Evolutionary conservation across 2,888 invertebrate genomes (phyloP), one percentile per base, ranked within the genome.

Genomic region (Apoda limacodes): DNA sequence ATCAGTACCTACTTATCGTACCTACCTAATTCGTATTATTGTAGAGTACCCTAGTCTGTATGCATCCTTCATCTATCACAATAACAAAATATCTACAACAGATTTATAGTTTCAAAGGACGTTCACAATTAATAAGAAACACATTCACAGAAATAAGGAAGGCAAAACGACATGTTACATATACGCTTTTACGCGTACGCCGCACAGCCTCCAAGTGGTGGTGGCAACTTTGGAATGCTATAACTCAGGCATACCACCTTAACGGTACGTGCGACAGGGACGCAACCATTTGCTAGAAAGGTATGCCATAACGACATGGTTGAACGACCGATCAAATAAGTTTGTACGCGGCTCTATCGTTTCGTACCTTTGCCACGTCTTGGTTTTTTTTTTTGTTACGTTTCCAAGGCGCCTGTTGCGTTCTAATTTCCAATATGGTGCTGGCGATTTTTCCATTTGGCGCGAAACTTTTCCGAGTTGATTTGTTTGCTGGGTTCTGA

Each of bases 251-350:
- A 66, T 68, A 74, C 72, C 64, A 70, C 71, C 60, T 71, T 76
- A 78, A 78, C 78, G 76, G 76, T 76, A 67, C 62, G 76, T 47
- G 59, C 25, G 64, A 75, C 43, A 32, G 65, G 50, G 74, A 72
- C 52, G 44, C 43, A 45, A 43, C 43, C 52, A 61, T 52, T 40
- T 31, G 55, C 34, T 40, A 39, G 59, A 71, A 42, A 38, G 58
- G 48, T 60, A 64, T 37, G 47, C 45, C 47, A 43, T 44, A 51
- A 47, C 64, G 70, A 65, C 68, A 69, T 70, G 76, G 78, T 78
- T 78, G 76, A 78, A 78, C 75, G 78, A 76, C 78, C 78, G 75
- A 75, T 78, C 78, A 78, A 76, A 78, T 76, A 75, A 76, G 76
- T 75, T 68, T 68, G 72, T 74, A 66, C 69, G 61, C 60, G 51